A percentile compares a stretch with the other conserved stretches of the same genome.
Conservation (phyloP, 1,140 invertebrate genomes). For the Homarus americanus region DNA sequence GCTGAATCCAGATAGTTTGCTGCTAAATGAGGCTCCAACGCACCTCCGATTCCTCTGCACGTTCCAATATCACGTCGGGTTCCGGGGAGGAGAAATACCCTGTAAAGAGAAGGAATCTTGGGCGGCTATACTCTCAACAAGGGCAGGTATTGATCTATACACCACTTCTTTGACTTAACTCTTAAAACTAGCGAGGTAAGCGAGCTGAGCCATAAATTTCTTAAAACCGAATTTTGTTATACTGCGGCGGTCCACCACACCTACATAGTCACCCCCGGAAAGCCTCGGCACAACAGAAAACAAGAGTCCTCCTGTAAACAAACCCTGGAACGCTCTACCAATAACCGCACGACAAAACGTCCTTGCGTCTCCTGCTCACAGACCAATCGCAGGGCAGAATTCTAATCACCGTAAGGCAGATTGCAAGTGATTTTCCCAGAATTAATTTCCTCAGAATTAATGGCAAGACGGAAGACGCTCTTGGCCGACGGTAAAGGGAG, state of each 20-base stretch:
- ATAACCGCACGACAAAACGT: conserved; percentile 37
- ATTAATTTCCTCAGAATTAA: conserved; percentile 72
- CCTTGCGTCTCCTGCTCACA: conserved; percentile 25
- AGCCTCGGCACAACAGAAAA: conserved; percentile 16
- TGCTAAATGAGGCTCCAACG: conserved; percentile 51
- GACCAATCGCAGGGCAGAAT: conserved; percentile 63
- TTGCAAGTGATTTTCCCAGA: conserved; percentile 72
- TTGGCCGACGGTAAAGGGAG: conserved; percentile 14
- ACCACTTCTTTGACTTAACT: not conserved
- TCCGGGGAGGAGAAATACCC: conserved; percentile 2
- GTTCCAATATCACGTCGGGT: conserved; percentile 27
- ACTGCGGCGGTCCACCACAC: not conserved
- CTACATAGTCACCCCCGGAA: not conserved
- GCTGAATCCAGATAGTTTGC: conserved; percentile 58
- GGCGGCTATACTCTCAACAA: not conserved
- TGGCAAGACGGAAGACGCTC: conserved; percentile 68
- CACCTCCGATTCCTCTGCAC: conserved; percentile 33
- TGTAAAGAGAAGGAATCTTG: conserved; percentile 42
- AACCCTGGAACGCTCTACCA: conserved; percentile 15
- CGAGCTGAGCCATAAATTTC: not conserved
- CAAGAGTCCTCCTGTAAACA: conserved; percentile 45
- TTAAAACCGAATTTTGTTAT: not conserved
- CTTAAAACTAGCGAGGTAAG: not conserved
- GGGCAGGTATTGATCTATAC: conserved; percentile 24
- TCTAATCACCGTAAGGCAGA: conserved; percentile 72